Percentiles rank a stretch among this genome's conserved stretches.
phyloP scores from a whole-genome alignment of 2,888 invertebrate genomes.

The Sipha maydis region DNA sequence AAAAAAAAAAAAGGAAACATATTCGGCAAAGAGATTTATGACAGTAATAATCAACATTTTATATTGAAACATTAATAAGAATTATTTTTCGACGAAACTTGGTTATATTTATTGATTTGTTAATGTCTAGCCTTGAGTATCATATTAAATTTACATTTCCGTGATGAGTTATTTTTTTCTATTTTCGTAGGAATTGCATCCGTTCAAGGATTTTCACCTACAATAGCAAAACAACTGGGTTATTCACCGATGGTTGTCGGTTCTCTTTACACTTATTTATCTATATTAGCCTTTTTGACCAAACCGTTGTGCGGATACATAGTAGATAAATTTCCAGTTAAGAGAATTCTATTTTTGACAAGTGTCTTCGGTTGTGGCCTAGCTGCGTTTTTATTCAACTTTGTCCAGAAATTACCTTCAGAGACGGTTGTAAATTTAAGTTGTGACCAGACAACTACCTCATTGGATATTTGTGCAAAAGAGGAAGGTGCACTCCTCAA shows the following conservation, averaged over 20 bases:
- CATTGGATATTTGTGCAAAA: neutral
- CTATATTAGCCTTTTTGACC: conserved; percentile 81
- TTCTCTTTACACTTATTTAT: conserved; percentile 80
- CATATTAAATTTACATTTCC: no score
- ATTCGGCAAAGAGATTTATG: no score
- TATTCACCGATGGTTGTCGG: conserved; percentile 84
- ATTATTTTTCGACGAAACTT: no score
- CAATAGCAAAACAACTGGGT: conserved; percentile 82
- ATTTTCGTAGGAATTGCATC: conserved; percentile 79
- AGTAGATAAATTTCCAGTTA: conserved; percentile 80
- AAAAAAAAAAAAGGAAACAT: no score
- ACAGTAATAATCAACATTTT: no score
- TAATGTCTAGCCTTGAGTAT: no score
- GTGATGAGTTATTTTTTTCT: neutral
- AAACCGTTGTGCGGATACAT: conserved; percentile 84
- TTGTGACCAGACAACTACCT: neutral
- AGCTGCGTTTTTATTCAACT: conserved; percentile 11
- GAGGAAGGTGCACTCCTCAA: neutral
- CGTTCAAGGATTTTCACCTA: conserved; percentile 78
- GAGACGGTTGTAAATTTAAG: neutral
- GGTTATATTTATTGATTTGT: no score
- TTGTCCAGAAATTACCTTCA: conserved; percentile 11
- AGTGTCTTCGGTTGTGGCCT: conserved; percentile 37
- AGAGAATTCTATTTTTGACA: conserved; percentile 76
- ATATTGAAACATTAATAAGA: no score